phyloP scores from a whole-genome alignment of 2,888 invertebrate genomes.

The Andrena dorsata region DNA sequence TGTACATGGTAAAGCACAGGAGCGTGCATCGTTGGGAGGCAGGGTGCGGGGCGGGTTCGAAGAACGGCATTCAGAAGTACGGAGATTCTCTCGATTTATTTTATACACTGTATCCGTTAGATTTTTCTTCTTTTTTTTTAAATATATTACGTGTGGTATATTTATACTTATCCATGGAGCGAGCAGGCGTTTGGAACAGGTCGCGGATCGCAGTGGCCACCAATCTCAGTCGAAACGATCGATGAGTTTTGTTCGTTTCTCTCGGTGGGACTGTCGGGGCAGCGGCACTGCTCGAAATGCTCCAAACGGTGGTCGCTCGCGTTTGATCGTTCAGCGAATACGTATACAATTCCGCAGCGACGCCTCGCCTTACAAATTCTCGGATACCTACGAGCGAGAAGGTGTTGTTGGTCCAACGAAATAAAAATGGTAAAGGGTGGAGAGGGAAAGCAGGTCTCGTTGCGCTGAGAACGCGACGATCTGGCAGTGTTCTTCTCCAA shows the following conservation, averaged over 20 bases:
- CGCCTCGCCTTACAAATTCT: constrained; percentile 41
- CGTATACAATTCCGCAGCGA: constrained; percentile 55
- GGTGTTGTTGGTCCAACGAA: constrained; percentile 30
- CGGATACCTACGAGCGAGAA: constrained; percentile 30
- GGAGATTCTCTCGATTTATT: constrained; percentile 69
- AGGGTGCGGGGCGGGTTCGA: neutral
- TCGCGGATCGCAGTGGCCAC: neutral
- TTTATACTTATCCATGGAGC: constrained; percentile 60
- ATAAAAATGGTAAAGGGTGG: constrained; percentile 6
- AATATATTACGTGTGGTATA: constrained; percentile 68
- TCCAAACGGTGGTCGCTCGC: constrained; percentile 18
- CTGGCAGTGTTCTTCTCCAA: constrained; percentile 6
- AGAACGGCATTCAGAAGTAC: constrained; percentile 6
- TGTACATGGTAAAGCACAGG: neutral
- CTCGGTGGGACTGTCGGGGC: neutral
- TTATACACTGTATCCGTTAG: constrained; percentile 70
- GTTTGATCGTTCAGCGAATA: constrained; percentile 22
- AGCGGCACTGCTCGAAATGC: constrained; percentile 18
- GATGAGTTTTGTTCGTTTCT: neutral
- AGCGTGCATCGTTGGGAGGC: neutral
- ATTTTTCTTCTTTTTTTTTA: constrained; percentile 41
- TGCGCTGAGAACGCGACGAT: constrained; percentile 3
- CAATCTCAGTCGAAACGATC: neutral
- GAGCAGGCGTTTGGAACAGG: constrained; percentile 44
- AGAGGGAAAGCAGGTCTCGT: neutral